Percentiles rank a stretch among this genome's conserved stretches.
Evolutionary conservation across 2,797 vertebrate genomes (phyloP).

Genomic region (Squalus acanthias): DNA sequence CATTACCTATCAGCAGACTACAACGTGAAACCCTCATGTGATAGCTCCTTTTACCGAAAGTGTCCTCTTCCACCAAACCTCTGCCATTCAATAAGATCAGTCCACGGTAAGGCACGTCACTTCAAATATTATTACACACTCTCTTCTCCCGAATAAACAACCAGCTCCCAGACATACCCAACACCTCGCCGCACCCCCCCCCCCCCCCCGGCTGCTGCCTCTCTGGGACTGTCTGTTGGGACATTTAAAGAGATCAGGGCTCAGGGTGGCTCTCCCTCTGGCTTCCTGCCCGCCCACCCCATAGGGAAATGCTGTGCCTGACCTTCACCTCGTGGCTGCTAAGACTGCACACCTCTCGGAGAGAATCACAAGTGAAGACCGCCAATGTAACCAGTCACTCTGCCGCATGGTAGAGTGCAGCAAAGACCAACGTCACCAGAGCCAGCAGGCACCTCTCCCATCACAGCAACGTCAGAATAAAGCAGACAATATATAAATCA

Average conservation of each 20-base stretch:
- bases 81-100: no score
- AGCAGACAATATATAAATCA: not conserved
- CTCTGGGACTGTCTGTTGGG: no score
- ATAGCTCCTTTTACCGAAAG: not conserved
- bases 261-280: no score
- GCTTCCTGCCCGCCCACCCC: no score
- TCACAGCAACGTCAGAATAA: not conserved
- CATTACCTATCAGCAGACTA: no score
- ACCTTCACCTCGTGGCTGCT: not conserved
- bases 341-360: not conserved
- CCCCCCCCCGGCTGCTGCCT: no score
- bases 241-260: no score
- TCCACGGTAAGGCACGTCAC: not conserved
- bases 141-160: not conserved
- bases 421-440: not conserved
- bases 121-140: not conserved
- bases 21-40: not conserved
- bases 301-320: no score
- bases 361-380: not conserved
- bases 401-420: not conserved
- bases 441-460: not conserved
- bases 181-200: no score
- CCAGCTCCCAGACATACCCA: not conserved
- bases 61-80: not conserved
- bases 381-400: not conserved